These are phyloP conservation scores for Berghia stephanieae DNA, from an alignment of 1,140 invertebrate species.

Conservation along the genomic window DNA sequence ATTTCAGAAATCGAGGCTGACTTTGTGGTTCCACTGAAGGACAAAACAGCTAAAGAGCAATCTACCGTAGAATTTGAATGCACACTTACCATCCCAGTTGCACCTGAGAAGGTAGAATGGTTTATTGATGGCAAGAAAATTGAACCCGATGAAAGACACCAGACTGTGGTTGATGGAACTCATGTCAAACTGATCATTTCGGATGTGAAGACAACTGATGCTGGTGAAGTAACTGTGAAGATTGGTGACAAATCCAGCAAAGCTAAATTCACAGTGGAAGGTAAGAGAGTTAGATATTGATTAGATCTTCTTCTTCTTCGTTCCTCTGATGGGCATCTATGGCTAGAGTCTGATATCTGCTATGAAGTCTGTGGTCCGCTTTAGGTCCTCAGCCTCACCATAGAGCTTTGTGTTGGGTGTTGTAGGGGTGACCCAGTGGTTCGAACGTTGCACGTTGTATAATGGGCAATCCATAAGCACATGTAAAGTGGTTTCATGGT, in stretches of 20 bases:
- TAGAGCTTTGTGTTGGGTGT: too few species aligned
- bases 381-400: too few species aligned
- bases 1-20: slow-evolving; percentile 47
- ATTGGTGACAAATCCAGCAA: slow-evolving; percentile 84
- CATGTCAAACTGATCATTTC: slow-evolving; percentile 59
- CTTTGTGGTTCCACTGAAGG: slow-evolving; percentile 49
- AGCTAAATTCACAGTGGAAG: slow-evolving; percentile 84
- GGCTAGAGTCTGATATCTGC: too few species aligned
- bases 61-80: slow-evolving; percentile 91
- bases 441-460: too few species aligned
- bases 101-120: slow-evolving; percentile 57
- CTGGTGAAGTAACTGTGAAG: slow-evolving; percentile 82
- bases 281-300: too few species aligned
- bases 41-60: slow-evolving; percentile 70
- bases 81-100: slow-evolving; percentile 91
- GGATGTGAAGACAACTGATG: slow-evolving; percentile 80
- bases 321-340: too few species aligned
- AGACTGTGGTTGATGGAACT: slow-evolving; percentile 65
- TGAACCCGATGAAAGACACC: slow-evolving; percentile 67
- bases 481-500: too few species aligned
- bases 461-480: too few species aligned
- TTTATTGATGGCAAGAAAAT: slow-evolving; percentile 63
- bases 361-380: too few species aligned
- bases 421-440: too few species aligned
- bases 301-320: too few species aligned